Conservation (phyloP, 2,113 vertebrate species). For the Callocephalon fimbriatum region DNA sequence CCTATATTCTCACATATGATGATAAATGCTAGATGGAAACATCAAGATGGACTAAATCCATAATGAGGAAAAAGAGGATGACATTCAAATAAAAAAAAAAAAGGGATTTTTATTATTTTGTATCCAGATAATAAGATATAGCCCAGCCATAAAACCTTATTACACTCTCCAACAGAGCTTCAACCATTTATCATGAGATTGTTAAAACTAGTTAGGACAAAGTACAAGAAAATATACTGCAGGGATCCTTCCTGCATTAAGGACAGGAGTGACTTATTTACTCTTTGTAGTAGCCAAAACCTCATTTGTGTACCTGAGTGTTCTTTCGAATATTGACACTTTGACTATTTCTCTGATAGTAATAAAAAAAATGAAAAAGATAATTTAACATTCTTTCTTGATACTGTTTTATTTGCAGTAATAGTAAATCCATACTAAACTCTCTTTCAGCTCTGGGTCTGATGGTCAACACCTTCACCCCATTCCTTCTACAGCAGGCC, state of each 20-base stretch:
- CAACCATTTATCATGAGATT: slow-evolving; percentile 11
- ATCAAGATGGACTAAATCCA: not conserved
- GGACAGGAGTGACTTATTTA: not conserved
- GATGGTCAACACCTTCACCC: not conserved
- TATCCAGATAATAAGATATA: slow-evolving; percentile 20
- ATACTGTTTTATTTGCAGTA: not conserved
- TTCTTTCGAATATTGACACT: not conserved
- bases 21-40: not conserved
- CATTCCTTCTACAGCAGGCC: not conserved
- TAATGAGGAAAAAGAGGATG: not conserved
- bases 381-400: not conserved
- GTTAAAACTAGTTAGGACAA: slow-evolving; percentile 16
- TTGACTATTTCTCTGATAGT: not conserved
- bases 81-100: not conserved
- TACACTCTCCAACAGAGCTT: not conserved
- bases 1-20: not conserved
- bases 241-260: not conserved
- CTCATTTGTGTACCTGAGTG: not conserved
- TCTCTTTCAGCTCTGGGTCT: not conserved
- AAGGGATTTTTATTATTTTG: not conserved
- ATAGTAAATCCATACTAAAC: not conserved
- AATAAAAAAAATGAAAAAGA: not conserved
- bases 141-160: slow-evolving; percentile 19
- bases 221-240: not conserved
- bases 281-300: not conserved